Evolutionary conservation across 2,113 vertebrate species (phyloP).

Genomic region (Dasyprocta punctata): DNA sequence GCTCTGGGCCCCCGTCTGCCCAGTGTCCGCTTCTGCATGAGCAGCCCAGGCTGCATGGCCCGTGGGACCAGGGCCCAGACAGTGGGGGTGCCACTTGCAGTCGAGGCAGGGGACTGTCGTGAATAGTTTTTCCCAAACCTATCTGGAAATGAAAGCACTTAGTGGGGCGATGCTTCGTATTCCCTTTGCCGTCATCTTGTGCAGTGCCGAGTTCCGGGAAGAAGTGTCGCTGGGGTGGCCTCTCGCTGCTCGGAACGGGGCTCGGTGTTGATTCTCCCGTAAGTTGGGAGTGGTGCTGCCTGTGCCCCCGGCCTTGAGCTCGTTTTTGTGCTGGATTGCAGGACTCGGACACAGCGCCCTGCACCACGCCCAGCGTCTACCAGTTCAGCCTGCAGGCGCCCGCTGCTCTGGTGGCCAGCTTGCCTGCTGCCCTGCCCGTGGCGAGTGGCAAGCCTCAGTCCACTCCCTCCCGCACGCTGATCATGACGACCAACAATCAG

Average conservation of each 20-base stretch:
- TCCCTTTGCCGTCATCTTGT: background rate
- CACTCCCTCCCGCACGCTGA: slow-evolving; percentile 87
- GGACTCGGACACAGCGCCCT: slow-evolving; percentile 96
- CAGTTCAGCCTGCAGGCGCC: slow-evolving; percentile 91
- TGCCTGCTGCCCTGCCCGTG: slow-evolving; percentile 90
- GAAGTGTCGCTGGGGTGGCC: no score
- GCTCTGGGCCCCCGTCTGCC: background rate
- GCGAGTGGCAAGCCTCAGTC: slow-evolving; percentile 88
- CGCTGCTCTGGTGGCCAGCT: slow-evolving; percentile 86
- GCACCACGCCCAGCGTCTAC: slow-evolving; percentile 88
- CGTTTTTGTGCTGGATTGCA: slow-evolving; percentile 79
- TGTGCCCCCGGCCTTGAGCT: background rate
- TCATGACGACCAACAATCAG: slow-evolving; percentile 92
- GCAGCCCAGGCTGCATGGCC: background rate
- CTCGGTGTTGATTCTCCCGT: no score
- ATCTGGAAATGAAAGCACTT: background rate
- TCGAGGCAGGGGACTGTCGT: no score
- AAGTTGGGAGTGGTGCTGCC: no score
- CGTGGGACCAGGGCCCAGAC: background rate
- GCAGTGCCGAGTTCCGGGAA: background rate
- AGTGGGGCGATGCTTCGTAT: background rate
- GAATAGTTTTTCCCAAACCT: background rate
- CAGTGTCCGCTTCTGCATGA: fast-evolving
- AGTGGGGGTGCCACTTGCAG: fast-evolving
- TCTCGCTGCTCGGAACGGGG: no score